Conservation (phyloP, 1,140 invertebrate species). For the Rhizoglyphus robini region DNA sequence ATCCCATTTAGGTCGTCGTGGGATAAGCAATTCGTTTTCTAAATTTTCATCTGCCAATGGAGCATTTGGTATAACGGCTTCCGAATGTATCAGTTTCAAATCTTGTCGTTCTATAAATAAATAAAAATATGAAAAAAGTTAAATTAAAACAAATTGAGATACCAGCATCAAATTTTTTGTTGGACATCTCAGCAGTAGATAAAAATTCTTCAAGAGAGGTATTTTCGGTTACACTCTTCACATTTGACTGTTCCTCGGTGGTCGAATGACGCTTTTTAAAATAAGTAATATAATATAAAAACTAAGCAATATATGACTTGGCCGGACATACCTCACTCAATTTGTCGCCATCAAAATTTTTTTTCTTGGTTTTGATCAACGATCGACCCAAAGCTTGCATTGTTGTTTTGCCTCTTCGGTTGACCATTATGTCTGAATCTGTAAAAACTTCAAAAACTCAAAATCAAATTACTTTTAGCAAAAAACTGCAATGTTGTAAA, state of each 20-base stretch:
- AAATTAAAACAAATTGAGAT: slow-evolving; percentile 18
- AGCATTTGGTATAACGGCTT: slow-evolving; percentile 45
- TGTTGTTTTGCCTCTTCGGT: background rate
- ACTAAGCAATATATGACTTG: background rate
- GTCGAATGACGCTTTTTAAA: slow-evolving; percentile 43
- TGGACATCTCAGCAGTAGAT: slow-evolving; percentile 78
- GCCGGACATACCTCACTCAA: slow-evolving; percentile 2
- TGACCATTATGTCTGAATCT: background rate
- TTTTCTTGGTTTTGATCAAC: background rate
- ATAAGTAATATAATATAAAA: background rate
- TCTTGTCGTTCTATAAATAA: slow-evolving; percentile 66
- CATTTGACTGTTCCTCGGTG: slow-evolving; percentile 73
- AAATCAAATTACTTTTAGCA: no score
- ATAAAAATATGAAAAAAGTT: slow-evolving; percentile 15
- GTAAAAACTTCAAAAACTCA: no score
- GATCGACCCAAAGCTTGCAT: slow-evolving; percentile 5
- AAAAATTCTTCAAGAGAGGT: slow-evolving; percentile 90
- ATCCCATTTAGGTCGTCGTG: slow-evolving; percentile 69
- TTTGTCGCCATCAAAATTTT: background rate
- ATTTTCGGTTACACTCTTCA: slow-evolving; percentile 89
- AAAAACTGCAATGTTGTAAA: no score
- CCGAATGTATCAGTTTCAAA: slow-evolving; percentile 56
- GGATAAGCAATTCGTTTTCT: slow-evolving; percentile 53
- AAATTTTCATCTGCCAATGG: slow-evolving; percentile 51
- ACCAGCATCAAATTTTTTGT: slow-evolving; percentile 63